Conservation (phyloP, 2,113 vertebrate genomes). For the Lophius piscatorius region DNA sequence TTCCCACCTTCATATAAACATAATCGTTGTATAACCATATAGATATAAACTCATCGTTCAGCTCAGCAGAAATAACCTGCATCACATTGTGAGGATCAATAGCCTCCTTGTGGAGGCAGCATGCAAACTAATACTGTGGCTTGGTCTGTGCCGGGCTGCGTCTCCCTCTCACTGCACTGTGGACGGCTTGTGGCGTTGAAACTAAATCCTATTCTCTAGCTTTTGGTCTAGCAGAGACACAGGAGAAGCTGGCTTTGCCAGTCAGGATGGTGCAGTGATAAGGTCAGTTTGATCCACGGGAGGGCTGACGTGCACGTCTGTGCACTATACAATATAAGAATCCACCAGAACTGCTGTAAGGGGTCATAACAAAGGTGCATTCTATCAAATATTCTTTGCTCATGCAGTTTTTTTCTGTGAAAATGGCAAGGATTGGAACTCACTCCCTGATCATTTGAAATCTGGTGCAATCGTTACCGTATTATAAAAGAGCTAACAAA, state of each 20-base stretch:
- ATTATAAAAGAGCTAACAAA: too few relatives aligned
- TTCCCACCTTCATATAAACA: too few relatives aligned
- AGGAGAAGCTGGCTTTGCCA: not conserved
- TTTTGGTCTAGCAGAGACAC: not conserved
- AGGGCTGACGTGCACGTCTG: too few relatives aligned
- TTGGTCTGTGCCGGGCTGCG: not conserved
- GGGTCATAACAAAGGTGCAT: too few relatives aligned
- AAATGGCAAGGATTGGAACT: too few relatives aligned
- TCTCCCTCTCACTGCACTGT: not conserved
- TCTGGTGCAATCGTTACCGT: too few relatives aligned
- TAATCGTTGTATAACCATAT: not conserved
- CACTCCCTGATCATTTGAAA: too few relatives aligned
- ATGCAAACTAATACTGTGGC: not conserved
- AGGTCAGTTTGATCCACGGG: too few relatives aligned
- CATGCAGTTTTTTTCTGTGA: too few relatives aligned
- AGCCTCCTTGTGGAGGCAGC: not conserved
- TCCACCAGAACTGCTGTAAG: too few relatives aligned
- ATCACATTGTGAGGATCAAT: not conserved
- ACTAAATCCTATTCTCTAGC: not conserved
- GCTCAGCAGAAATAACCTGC: not conserved
- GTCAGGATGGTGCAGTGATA: not conserved
- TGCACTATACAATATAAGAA: too few relatives aligned
- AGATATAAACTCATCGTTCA: not conserved
- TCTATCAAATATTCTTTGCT: too few relatives aligned
- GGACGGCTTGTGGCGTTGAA: conserved; percentile 1